Conservation (phyloP, 2,113 vertebrate species). For the Toxostoma redivivum region DNA sequence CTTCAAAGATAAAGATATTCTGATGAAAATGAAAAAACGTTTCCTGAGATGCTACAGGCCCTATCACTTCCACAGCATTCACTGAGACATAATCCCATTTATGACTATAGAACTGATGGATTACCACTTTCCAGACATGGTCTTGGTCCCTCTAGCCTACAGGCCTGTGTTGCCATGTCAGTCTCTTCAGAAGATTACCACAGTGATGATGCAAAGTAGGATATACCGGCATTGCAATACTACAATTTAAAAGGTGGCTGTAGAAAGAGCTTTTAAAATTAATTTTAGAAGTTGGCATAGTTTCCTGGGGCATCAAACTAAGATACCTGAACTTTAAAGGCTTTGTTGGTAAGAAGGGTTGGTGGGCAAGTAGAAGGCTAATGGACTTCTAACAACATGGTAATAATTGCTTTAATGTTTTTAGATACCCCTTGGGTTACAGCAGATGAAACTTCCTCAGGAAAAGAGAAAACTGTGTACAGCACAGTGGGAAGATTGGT, state of each 20-base stretch:
- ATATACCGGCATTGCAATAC: not conserved
- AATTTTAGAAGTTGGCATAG: not conserved
- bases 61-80: not conserved
- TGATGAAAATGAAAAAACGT: not conserved
- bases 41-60: not conserved
- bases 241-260: not conserved
- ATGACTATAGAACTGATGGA: not conserved
- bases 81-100: not conserved
- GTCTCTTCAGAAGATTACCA: not conserved
- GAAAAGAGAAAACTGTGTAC: not conserved
- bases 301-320: not conserved
- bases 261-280: not conserved
- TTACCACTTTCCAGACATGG: not conserved
- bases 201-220: not conserved
- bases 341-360: not conserved
- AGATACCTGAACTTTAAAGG: not conserved
- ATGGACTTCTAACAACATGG: not conserved
- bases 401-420: not conserved
- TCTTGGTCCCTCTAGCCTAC: not conserved
- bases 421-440: not conserved
- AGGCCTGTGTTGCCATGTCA: not conserved
- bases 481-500: fast-evolving
- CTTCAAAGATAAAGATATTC: not conserved
- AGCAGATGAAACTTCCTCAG: not conserved
- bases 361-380: not conserved